Conservation (phyloP, 2,888 invertebrate genomes). For the Hetaerina titia region DNA sequence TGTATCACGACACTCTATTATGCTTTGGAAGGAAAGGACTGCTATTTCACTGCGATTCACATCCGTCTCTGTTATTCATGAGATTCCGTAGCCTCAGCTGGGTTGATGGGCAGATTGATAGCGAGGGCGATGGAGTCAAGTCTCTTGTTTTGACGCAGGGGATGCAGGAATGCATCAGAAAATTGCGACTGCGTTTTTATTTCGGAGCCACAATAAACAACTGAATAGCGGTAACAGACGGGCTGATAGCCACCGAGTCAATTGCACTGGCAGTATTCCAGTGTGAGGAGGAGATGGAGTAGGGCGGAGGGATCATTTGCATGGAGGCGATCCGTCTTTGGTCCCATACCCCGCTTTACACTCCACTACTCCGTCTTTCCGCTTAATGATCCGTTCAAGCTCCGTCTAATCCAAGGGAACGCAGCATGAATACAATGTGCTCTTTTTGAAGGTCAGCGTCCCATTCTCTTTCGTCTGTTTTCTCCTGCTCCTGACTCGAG, state of each 20-base stretch:
- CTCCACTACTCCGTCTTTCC: neutral
- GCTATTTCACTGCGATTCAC: neutral
- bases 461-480: neutral
- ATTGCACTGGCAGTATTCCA: neutral
- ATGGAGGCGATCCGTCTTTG: neutral
- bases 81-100: neutral
- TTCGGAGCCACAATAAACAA: neutral
- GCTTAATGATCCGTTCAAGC: neutral
- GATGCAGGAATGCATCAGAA: neutral
- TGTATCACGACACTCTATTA: neutral
- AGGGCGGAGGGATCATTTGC: neutral
- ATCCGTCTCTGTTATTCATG: neutral
- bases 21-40: neutral
- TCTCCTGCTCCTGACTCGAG: neutral
- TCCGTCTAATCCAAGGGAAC: neutral
- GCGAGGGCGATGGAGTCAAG: neutral
- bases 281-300: neutral
- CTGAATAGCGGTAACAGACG: neutral
- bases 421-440: neutral
- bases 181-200: neutral
- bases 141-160: neutral
- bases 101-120: neutral
- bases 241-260: neutral
- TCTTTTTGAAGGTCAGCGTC: neutral
- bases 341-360: neutral